Evolutionary conservation across 2,113 vertebrate species (phyloP).

Genomic region (Parus major): DNA sequence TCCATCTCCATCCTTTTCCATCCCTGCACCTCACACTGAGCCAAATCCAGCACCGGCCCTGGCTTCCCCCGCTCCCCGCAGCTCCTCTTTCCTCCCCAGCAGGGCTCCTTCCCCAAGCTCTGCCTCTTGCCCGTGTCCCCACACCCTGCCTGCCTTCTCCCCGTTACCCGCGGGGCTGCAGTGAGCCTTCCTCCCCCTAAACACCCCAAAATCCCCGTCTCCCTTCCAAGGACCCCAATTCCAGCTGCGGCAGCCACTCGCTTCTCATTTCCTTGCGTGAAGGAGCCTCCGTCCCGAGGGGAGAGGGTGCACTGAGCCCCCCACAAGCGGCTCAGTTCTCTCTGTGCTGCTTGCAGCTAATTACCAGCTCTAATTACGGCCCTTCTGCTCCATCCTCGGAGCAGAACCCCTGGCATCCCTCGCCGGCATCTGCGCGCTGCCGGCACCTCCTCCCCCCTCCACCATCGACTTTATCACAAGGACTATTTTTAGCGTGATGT

Average conservation of each 20-base stretch:
- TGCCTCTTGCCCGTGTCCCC: neutral
- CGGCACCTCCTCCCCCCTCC: neutral
- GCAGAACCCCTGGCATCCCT: neutral
- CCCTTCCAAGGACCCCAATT: neutral
- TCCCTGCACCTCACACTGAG: neutral
- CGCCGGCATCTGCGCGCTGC: neutral
- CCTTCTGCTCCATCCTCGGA: neutral
- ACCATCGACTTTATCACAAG: neutral
- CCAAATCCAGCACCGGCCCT: fast-evolving
- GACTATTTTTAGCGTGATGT: neutral
- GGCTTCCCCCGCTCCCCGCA: neutral
- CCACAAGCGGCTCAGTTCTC: neutral
- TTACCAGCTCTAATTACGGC: neutral
- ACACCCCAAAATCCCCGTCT: neutral
- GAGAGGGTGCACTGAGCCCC: neutral
- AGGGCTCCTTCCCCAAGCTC: neutral
- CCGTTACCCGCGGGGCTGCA: fast-evolving
- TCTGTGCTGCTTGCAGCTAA: neutral
- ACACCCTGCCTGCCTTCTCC: neutral
- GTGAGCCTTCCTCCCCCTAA: neutral
- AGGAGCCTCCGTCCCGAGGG: neutral
- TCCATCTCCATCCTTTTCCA: neutral
- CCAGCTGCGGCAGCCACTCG: fast-evolving
- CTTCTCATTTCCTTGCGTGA: neutral
- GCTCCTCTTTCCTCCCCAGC: fast-evolving